A percentile compares a stretch with the other conserved stretches of the same genome.
These are phyloP conservation scores for Nibea coibor DNA, from an alignment of 2,113 vertebrate genomes.

Conservation along the genomic window DNA sequence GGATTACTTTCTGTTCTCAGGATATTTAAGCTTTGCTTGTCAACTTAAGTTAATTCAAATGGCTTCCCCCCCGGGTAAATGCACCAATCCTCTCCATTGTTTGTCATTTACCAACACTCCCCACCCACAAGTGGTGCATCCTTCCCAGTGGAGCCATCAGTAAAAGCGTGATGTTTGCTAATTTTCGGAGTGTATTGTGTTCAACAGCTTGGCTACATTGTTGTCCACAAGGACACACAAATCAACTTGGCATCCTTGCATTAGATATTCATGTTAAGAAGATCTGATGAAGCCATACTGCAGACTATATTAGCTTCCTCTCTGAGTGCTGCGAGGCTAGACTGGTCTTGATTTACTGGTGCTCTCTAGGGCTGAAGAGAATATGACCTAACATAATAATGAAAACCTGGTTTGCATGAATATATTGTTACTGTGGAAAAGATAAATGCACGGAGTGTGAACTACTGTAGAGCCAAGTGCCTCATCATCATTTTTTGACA, in stretches of 20 bases:
- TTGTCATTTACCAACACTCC: conserved; percentile 1
- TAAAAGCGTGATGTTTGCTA: conserved; percentile 10
- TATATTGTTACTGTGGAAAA: conserved; percentile 36
- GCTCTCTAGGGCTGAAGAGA: conserved; percentile 34
- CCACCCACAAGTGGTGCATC: neutral
- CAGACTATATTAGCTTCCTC: conserved; percentile 11
- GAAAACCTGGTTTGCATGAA: conserved; percentile 38
- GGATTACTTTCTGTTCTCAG: conserved; percentile 6
- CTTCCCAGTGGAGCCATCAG: conserved; percentile 10
- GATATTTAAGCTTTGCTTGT: conserved; percentile 19
- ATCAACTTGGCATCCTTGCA: neutral
- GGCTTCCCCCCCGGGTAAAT: neutral
- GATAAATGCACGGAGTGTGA: conserved; percentile 28
- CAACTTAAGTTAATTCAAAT: conserved; percentile 13
- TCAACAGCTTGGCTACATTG: neutral
- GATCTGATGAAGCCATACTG: neutral
- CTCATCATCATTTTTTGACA: conserved; percentile 63
- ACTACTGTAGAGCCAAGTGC: conserved; percentile 25
- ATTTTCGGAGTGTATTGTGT: neutral
- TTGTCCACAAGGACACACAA: neutral
- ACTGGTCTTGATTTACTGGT: conserved; percentile 38
- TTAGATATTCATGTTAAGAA: conserved; percentile 3
- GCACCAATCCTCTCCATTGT: neutral
- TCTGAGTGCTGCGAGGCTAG: conserved; percentile 11
- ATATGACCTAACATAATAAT: conserved; percentile 50